Evolutionary conservation across 2,797 vertebrate genomes (phyloP), one percentile per base, ranked within the genome.

Genomic region (Salarias fasciatus): DNA sequence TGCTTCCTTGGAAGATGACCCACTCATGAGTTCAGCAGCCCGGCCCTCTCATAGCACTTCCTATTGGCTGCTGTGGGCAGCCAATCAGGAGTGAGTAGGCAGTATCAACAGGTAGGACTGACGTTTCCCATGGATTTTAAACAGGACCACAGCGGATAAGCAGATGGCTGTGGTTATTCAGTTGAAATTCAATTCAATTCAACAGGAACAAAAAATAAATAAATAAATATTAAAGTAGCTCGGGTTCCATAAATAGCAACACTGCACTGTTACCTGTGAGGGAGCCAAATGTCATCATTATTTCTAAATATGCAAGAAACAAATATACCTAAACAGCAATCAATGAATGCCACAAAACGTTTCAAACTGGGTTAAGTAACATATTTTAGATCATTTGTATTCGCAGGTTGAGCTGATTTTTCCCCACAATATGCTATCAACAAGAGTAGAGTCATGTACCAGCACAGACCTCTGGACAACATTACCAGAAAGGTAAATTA

Each of bases 61-160:
- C 69, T 53, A 87, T 83, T 85, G 82, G 87, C 73, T 76, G 58
- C 37, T 37, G 37, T 31, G 10, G 40, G 35, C 1, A 35, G 31
- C 79, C 84, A 88, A 86, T 83, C 53, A 41, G 64, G 28, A 37
- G 43, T 50, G 29, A 64, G 69, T 28, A 50, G 36, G 38, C 36
- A 68, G 47, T 15, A 12, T 40, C 51, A 70, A 53, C 72, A 74
- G 24, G 63, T 82, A 60, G 36, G n/a, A 72, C 53, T 48, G 36
- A 73, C 64, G 62, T 71, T 67, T 78, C n/a, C 37, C 47, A 60
- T 5, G 2, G 14, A n/a, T 52, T 42, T 13, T 11, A 14, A 46
- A 33, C 5, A 63, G 46, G 42, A 24, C 13, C 71, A 9, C 3
- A 35, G 6, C 33, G 35, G 4, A 4, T 31, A 31, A 30, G 31